phyloP scores from a whole-genome alignment of 1,140 invertebrate genomes.

The Limonius californicus region DNA sequence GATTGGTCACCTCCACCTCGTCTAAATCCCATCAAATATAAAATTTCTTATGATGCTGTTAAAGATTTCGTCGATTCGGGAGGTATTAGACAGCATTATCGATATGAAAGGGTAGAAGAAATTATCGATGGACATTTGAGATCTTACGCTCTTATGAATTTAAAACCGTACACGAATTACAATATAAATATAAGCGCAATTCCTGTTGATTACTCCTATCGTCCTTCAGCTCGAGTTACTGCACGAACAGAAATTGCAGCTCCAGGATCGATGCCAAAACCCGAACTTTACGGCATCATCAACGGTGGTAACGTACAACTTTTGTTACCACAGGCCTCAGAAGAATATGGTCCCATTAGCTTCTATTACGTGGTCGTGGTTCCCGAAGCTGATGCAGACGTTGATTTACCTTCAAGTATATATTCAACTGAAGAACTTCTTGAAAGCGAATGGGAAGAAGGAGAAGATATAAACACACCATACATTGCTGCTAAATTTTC shows the following conservation, averaged over 20 bases:
- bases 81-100: slow-evolving; percentile 83
- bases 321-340: slow-evolving; percentile 91
- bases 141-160: slow-evolving; percentile 73
- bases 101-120: slow-evolving; percentile 69
- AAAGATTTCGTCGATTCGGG: slow-evolving; percentile 94
- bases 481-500: slow-evolving; percentile 93
- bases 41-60: slow-evolving; percentile 86
- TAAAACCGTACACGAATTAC: slow-evolving; percentile 92
- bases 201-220: slow-evolving; percentile 75
- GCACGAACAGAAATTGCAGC: slow-evolving; percentile 95
- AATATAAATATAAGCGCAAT: slow-evolving; percentile 91
- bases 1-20: slow-evolving; percentile 90
- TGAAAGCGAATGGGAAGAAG: slow-evolving; percentile 60
- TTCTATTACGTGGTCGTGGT: slow-evolving; percentile 96
- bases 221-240: slow-evolving; percentile 85
- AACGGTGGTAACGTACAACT: slow-evolving; percentile 84
- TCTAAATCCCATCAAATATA: slow-evolving; percentile 83
- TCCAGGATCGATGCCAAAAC: slow-evolving; percentile 91
- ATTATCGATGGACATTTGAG: slow-evolving; percentile 64
- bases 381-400: slow-evolving; percentile 70
- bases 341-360: slow-evolving; percentile 96
- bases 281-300: slow-evolving; percentile 85
- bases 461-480: slow-evolving; percentile 69
- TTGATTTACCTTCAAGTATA: slow-evolving; percentile 82
- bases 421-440: slow-evolving; percentile 82